Evolutionary conservation across 2,888 invertebrate genomes (phyloP).

Genomic region (Galeopsomyia nigrocyanea): DNA sequence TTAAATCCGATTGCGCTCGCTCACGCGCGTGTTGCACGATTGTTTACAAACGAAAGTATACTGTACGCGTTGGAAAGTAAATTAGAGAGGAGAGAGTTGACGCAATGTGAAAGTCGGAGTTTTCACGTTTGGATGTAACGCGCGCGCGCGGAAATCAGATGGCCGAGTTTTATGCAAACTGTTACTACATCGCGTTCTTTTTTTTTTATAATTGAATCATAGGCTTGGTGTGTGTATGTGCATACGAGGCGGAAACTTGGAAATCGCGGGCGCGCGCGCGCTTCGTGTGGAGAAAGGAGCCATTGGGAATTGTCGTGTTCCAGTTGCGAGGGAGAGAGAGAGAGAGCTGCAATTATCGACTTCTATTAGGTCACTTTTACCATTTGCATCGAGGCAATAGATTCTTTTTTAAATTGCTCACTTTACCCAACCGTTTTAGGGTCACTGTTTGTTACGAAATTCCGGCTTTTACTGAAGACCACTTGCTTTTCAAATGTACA

Average conservation of each 20-base stretch:
- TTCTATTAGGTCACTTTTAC: no score
- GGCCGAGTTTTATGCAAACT: slow-evolving; percentile 37
- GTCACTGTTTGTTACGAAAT: no score
- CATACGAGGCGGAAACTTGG: slow-evolving; percentile 27
- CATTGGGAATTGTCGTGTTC: slow-evolving; percentile 17
- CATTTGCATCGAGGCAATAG: no score
- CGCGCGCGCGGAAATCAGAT: slow-evolving; percentile 39
- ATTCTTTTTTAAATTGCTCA: no score
- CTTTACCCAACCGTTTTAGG: no score
- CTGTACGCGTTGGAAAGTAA: slow-evolving; percentile 56
- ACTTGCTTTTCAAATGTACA: no score
- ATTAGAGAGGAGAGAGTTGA: slow-evolving; percentile 45
- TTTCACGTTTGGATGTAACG: background rate
- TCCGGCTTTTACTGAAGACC: no score
- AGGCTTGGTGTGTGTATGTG: background rate
- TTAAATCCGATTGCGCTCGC: no score
- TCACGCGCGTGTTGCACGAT: slow-evolving; percentile 9
- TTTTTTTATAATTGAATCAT: slow-evolving; percentile 35
- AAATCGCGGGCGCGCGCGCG: slow-evolving; percentile 2
- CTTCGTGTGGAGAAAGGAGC: slow-evolving; percentile 17
- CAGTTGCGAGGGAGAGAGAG: background rate
- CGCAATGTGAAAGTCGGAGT: slow-evolving; percentile 31
- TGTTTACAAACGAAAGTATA: slow-evolving; percentile 41
- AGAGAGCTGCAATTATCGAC: no score
- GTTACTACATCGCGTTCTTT: slow-evolving; percentile 26